Base-by-base conservation (phyloP, 2,797 vertebrate species). In the Sebastes itinus region DNA sequence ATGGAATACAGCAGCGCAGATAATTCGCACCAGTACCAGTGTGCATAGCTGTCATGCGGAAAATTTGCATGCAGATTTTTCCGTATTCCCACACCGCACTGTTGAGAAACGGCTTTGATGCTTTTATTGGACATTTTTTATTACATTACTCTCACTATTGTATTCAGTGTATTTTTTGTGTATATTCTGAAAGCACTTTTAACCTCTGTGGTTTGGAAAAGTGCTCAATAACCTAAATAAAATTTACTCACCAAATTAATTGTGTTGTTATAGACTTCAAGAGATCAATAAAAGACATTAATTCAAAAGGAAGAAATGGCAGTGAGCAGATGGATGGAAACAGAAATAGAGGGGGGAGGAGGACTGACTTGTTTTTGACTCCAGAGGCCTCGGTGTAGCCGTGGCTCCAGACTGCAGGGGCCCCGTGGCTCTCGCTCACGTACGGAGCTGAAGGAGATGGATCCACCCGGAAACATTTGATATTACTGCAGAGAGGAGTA, bases 351-450 rank as follows among this genome's bases (percentile, higher is more conserved):
- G 4, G 13, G 10, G 9, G 14, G 10, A 7, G n/a, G 27, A 3
- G 63, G 7, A 92, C 97, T 5, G 92, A 99, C 98, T 98, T 99
- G 96, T 99, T 99, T 91, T 98, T 99, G 3, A 98, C 89, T 22
- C 98, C 98, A 0, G 98, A 99, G 0, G 97, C 98, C 88, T 99
- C 98, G 0, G 98, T 98, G 92, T 97, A 99, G 46, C 98, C 97
- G 1, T 99, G 98, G 33, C 98, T 99, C 98, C 98, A 99, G 28
- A 99, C 97, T 0, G 97, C 97, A 0, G 98, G 98, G 0, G 97
- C 97, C 80, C 97, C 96, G 0, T 97, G 95, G 0, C 96, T 94
- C 6, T 99, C 98, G 0, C 94, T 97, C 7, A 92, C 95, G 0
- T 95, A 92, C 28, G 95, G 93, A 6, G 93, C 91, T 1, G 95